These are phyloP conservation scores for Rhodeus uyekii DNA, from an alignment of 2,797 vertebrate species.

Conservation along the genomic window DNA sequence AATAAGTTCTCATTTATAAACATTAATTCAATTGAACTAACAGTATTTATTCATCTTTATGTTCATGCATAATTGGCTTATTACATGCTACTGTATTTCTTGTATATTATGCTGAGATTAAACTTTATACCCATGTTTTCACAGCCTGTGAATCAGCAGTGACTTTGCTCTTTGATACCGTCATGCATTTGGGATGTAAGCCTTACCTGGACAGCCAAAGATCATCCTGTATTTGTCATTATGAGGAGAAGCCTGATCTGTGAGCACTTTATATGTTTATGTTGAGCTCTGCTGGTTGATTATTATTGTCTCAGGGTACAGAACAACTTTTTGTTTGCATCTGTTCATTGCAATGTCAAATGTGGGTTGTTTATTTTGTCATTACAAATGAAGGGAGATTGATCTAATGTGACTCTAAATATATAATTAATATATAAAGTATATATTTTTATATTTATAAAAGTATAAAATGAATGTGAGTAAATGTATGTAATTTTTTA, in stretches of 20 bases:
- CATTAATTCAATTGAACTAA: too few species aligned
- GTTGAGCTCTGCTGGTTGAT: background rate
- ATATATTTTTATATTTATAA: background rate
- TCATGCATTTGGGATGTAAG: conserved; percentile 96
- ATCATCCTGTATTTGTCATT: conserved; percentile 87
- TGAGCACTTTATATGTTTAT: conserved; percentile 63
- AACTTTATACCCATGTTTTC: background rate
- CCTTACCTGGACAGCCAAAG: conserved; percentile 97
- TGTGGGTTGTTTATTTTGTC: background rate
- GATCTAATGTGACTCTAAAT: background rate
- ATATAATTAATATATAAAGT: background rate
- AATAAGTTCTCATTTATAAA: too few species aligned
- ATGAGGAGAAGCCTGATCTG: conserved; percentile 87
- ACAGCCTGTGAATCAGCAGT: conserved; percentile 92
- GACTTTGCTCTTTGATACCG: conserved; percentile 89
- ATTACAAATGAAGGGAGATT: background rate
- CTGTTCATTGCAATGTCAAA: background rate
- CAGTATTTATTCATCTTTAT: too few species aligned
- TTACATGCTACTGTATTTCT: background rate
- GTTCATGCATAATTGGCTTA: background rate
- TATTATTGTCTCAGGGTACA: conserved; percentile 10
- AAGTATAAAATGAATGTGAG: background rate
- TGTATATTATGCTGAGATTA: background rate
- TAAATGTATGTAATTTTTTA: too few species aligned
- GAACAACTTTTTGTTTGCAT: background rate